Evolutionary conservation across 2,888 invertebrate genomes (phyloP).

Genomic region (Subacronicta megacephala): DNA sequence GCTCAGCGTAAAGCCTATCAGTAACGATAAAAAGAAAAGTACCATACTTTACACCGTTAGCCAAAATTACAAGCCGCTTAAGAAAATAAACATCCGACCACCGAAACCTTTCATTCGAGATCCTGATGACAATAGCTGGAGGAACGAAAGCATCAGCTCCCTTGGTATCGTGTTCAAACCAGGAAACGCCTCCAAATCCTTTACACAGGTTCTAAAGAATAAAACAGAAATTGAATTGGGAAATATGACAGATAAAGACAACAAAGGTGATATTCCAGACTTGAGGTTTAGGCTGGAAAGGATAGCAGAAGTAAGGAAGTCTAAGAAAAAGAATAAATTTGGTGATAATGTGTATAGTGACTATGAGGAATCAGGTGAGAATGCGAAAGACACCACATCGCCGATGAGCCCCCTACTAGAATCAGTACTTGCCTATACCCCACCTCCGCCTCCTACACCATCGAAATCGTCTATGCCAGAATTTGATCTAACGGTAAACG

Average conservation of each 20-base stretch:
- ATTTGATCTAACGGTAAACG: conserved; percentile 30
- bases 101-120: conserved; percentile 76
- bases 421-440: conserved; percentile 16
- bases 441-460: conserved; percentile 12
- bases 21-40: conserved; percentile 65
- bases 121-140: conserved; percentile 86
- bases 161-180: conserved; percentile 85
- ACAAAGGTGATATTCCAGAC: conserved; percentile 73
- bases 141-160: conserved; percentile 85
- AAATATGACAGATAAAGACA: conserved; percentile 69
- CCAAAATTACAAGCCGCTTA: conserved; percentile 80
- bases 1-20: conserved; percentile 75
- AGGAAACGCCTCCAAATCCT: conserved; percentile 82
- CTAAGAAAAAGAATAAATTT: conserved; percentile 77
- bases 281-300: conserved; percentile 80
- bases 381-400: conserved; percentile 38
- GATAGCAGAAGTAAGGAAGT: conserved; percentile 80
- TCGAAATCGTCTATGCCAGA: conserved; percentile 24
- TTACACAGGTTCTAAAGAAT: conserved; percentile 82
- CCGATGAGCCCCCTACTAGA: conserved; percentile 26
- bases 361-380: conserved; percentile 78
- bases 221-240: conserved; percentile 81
- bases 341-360: conserved; percentile 78
- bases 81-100: conserved; percentile 80
- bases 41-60: conserved; percentile 72